Base-by-base conservation (phyloP, 2,797 vertebrate species). In the Heteromormyrus szaboi region DNA sequence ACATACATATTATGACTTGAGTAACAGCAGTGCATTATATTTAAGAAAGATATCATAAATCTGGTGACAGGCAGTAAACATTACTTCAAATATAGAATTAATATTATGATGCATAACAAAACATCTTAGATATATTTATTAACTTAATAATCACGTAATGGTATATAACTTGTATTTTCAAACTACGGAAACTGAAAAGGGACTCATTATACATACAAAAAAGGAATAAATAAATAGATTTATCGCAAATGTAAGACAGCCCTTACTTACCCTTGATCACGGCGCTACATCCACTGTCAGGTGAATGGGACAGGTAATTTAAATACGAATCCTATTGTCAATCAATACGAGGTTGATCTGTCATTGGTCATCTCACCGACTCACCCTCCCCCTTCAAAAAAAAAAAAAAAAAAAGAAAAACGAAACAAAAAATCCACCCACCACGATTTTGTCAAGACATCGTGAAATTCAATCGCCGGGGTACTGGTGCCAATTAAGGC, bases 401-500 rank as follows among this genome's bases (percentile, higher is more conserved):
- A 62, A 59, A 62, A 22, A 3, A 46, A 46, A 48, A 76, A 46
- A 17, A 12, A n/a, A 11, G 5, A 41, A 2, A 44, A 44, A 44
- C 1, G 6, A 46, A 46, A 25, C 9, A 25, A 48, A 76, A 81
- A 44, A 87, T 53, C 19, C 56, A 65, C 86, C 37, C 86, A 65
- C 56, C 11, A 50, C 81, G n/a, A 44, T 46, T 84, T 84, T 48
- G 81, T 84, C 81, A 48, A 86, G 50, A 56, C 85, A n/a, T 37
- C n/a, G 29, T 86, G 85, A 86, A 37, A 86, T 86, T 37, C 50
- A 86, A 56, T 37, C 25, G 53, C 25, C 0, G 29, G 25, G 51
- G 33, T 37, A 11, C 94, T 93, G 93, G 93, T 91, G 91, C 94
- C 93, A 93, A 92, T 91, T 93, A 93, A 86, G 91, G 90, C 89